A percentile compares a stretch with the other conserved stretches of the same genome.
Conservation (phyloP, 2,797 vertebrate genomes). For the Bradypodion ventrale region DNA sequence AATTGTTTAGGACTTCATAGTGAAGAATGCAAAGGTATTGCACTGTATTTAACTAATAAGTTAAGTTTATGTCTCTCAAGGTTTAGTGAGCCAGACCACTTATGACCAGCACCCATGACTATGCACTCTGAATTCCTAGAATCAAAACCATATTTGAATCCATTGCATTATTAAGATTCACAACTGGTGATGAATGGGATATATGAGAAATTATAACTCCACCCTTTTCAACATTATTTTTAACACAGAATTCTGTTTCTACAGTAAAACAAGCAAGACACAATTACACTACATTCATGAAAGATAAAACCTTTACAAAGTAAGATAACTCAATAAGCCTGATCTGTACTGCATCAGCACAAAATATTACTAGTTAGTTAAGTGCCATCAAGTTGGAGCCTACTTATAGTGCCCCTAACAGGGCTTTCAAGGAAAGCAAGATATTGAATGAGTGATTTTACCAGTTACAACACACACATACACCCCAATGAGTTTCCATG, state of each 20-base stretch:
- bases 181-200: not conserved
- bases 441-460: no score
- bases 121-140: not conserved
- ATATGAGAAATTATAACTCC: not conserved
- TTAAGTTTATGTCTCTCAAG: no score
- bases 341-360: not conserved
- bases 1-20: not conserved
- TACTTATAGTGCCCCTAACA: no score
- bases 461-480: no score
- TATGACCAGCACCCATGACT: not conserved
- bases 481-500: no score
- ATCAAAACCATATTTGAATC: not conserved
- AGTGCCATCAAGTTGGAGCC: no score
- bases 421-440: no score
- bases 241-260: not conserved
- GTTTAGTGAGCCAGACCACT: not conserved
- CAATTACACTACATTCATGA: not conserved
- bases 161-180: not conserved
- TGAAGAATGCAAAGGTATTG: not conserved
- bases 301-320: constrained; percentile 13
- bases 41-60: not conserved
- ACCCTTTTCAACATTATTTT: not conserved
- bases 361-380: constrained; percentile 15
- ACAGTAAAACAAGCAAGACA: not conserved
- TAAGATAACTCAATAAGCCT: constrained; percentile 8